Base-by-base conservation (phyloP, 2,113 vertebrate genomes). In the Colossoma macropomum region DNA sequence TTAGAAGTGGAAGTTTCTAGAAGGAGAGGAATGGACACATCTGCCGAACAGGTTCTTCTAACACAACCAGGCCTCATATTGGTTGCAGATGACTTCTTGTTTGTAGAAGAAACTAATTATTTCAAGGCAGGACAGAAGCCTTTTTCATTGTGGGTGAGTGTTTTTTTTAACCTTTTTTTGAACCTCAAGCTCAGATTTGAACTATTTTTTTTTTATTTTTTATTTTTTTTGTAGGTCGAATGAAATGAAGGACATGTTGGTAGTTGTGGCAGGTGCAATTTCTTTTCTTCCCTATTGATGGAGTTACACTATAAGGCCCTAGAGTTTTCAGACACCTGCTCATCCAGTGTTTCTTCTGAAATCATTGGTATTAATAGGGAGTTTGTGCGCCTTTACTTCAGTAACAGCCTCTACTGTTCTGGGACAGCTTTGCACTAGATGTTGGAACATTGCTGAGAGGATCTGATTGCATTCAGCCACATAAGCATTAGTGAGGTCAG, bases 81-180 rank as follows among this genome's bases (percentile, higher is more conserved):
- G 84, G 78, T 70, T 78, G 69, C 78, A 87, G 84, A 82, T 86
- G 77, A 84, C 74, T 69, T 60, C 69, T 80, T 82, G 30, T 83
- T 87, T 72, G 50, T 71, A 56, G 38, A 71, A 30, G 81, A 77
- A 75, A 80, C 81, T 85, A 85, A 85, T 87, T 81, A 78, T 75
- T 87, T 81, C 84, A 87, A 87, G 84, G 50, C 38, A 38, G 72
- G 84, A 85, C 78, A 81, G 84, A 71, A 81, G 84, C 77, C 34
- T 77, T 54, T 82, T 70, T 78, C 59, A 48, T 60, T 77, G 59
- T 45, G 54, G 52, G 17, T 32, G 34, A 41, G 54, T 7, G n/a
- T 45, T 77, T 11, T 19, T 60, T 23, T 71, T 45, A 38, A 28
- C 34, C 34, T 68, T 28, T 62, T 60, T 17, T 45, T 45, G 41